Evolutionary conservation across 2,888 invertebrate genomes (phyloP).

Genomic region (Eupithecia vulgata): DNA sequence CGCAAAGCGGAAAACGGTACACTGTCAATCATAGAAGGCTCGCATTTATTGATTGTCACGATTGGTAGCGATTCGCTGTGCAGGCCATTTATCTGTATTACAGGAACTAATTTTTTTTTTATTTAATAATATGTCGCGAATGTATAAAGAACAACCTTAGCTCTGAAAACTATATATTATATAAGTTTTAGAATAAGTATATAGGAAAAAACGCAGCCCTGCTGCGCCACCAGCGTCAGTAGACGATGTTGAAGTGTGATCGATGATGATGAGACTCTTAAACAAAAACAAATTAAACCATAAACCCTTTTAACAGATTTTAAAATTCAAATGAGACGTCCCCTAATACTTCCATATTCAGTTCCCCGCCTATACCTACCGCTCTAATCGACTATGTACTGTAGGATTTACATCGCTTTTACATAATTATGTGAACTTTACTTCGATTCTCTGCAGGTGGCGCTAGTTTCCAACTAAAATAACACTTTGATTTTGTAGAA

Average conservation of each 20-base stretch:
- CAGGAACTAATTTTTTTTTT: too few relatives aligned
- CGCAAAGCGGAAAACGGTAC: background rate
- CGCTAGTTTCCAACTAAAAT: constrained; percentile 38
- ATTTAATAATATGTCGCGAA: too few relatives aligned
- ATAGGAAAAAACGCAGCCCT: too few relatives aligned
- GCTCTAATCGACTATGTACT: constrained; percentile 46
- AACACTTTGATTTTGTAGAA: constrained; percentile 31
- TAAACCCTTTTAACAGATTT: constrained; percentile 42
- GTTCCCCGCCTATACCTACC: constrained; percentile 48
- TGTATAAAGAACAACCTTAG: too few relatives aligned
- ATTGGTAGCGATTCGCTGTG: background rate
- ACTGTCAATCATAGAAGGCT: constrained; percentile 8
- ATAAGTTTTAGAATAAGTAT: too few relatives aligned
- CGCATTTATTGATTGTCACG: constrained; percentile 5
- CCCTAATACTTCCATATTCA: constrained; percentile 51
- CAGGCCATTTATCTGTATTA: background rate
- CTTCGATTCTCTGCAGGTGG: constrained; percentile 42
- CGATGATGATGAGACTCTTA: background rate
- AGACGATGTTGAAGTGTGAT: too few relatives aligned
- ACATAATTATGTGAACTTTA: constrained; percentile 55
- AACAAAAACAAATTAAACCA: constrained; percentile 27
- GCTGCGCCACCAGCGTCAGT: too few relatives aligned
- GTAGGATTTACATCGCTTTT: constrained; percentile 63
- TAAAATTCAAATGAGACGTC: constrained; percentile 50
- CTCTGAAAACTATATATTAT: too few relatives aligned